A percentile compares a stretch with the other conserved stretches of the same genome.
Evolutionary conservation across 2,797 vertebrate genomes (phyloP).

Genomic region (Mormyrops attenuatus): DNA sequence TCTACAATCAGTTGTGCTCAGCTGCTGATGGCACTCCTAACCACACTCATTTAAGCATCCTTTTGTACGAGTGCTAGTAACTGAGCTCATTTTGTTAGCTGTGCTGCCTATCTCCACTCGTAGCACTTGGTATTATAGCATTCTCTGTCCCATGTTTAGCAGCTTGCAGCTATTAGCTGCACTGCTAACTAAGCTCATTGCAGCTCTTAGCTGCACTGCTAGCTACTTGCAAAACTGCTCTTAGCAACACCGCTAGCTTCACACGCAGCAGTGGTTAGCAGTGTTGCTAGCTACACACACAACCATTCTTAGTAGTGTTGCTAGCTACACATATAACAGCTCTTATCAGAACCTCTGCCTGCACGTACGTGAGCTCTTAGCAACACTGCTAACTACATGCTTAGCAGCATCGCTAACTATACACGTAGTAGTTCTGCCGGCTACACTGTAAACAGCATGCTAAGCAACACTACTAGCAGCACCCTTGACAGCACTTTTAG

Average conservation of each 20-base stretch:
- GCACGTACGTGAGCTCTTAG: neutral
- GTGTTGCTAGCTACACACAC: neutral
- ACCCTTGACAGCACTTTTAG: neutral
- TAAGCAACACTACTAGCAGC: neutral
- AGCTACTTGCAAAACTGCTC: neutral
- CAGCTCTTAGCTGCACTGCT: neutral
- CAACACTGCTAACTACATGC: neutral
- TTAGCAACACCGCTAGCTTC: neutral
- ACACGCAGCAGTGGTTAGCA: neutral
- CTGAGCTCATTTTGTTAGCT: neutral
- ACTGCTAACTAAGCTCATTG: neutral
- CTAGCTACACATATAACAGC: neutral
- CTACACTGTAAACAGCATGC: neutral
- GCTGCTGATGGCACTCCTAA: neutral
- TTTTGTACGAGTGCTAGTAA: neutral
- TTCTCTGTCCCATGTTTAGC: neutral
- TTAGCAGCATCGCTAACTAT: neutral
- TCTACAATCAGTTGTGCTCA: neutral
- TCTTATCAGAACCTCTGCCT: neutral
- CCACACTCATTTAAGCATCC: neutral
- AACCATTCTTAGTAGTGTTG: neutral
- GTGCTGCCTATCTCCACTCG: neutral
- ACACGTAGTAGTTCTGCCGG: neutral
- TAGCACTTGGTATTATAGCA: neutral
- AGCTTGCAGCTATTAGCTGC: neutral